Evolutionary conservation across 2,797 vertebrate species (phyloP).

Genomic region (Diplodus sargus): DNA sequence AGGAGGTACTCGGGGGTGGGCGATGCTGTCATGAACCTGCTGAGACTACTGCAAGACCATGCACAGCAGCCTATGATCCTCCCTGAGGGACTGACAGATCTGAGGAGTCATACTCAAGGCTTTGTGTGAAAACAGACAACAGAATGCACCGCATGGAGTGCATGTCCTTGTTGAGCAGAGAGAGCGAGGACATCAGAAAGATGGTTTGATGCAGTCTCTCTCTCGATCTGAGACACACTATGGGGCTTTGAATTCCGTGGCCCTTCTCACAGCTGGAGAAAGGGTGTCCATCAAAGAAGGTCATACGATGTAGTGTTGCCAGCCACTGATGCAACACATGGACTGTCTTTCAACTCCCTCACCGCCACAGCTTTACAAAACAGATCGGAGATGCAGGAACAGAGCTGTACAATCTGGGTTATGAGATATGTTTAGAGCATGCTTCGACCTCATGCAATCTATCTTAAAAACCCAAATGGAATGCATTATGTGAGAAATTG

Average conservation of each 20-base stretch:
- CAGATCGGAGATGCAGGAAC: conserved; percentile 21
- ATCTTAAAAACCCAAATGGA: conserved; percentile 72
- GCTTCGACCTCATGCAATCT: conserved; percentile 47
- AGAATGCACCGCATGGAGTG: conserved; percentile 30
- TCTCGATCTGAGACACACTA: conserved; percentile 23
- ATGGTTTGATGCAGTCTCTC: conserved; percentile 47
- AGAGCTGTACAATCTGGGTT: conserved; percentile 49
- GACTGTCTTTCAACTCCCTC: conserved; percentile 49
- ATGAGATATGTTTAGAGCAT: conserved; percentile 67
- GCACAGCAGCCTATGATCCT: conserved; percentile 34
- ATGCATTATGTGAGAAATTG: conserved; percentile 72
- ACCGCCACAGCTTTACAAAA: conserved; percentile 30
- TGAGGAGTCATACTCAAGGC: conserved; percentile 54
- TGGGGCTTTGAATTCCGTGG: conserved; percentile 45
- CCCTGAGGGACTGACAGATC: conserved; percentile 56
- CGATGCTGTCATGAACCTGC: conserved; percentile 12
- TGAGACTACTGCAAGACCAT: conserved; percentile 32
- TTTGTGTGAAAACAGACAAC: conserved; percentile 63
- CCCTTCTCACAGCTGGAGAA: conserved; percentile 31
- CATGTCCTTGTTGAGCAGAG: conserved; percentile 52
- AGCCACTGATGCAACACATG: conserved; percentile 37
- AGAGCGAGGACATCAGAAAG: conserved; percentile 58
- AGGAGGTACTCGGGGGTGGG: background rate
- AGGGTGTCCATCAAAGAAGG: conserved; percentile 66
- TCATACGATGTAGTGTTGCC: conserved; percentile 30